phyloP scores from a whole-genome alignment of 2,797 vertebrate genomes.

The Lagodon rhomboides region DNA sequence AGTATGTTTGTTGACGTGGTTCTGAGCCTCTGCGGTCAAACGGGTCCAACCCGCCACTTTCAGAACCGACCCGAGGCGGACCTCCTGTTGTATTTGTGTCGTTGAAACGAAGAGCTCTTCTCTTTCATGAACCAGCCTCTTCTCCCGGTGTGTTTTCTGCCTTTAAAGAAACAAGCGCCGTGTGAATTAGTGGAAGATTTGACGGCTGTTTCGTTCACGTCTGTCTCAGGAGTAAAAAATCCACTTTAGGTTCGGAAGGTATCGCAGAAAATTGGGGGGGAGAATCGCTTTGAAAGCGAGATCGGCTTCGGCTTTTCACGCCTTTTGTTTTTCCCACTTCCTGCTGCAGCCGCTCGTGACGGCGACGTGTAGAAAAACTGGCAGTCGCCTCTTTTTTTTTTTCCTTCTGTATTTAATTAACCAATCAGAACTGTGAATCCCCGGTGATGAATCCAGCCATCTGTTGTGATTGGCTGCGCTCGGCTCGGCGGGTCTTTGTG shows the following conservation, averaged over 20 bases:
- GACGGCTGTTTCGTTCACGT: conserved; percentile 44
- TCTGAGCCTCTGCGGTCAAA: conserved; percentile 1
- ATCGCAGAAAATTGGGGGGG: conserved; percentile 61
- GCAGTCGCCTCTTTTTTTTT: neutral
- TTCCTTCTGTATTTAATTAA: conserved; percentile 19
- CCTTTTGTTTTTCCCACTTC: conserved; percentile 4
- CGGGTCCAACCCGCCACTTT: neutral
- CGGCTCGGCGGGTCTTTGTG: conserved; percentile 35
- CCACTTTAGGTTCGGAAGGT: conserved; percentile 54
- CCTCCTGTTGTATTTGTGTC: neutral
- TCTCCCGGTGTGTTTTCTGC: conserved; percentile 26
- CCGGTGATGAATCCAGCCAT: conserved; percentile 48
- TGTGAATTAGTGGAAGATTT: conserved; percentile 37
- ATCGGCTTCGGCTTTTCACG: conserved; percentile 57
- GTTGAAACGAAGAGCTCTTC: conserved; percentile 2
- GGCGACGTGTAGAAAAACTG: conserved; percentile 17
- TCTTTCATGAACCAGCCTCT: neutral
- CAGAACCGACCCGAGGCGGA: too few species aligned
- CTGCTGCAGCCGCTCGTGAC: conserved; percentile 43
- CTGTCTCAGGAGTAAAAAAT: conserved; percentile 51
- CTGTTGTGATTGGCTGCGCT: conserved; percentile 56
- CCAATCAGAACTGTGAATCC: conserved; percentile 52
- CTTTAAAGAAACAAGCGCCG: conserved; percentile 6
- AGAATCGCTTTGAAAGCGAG: conserved; percentile 58
- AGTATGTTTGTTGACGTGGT: neutral